Evolutionary conservation across 1,140 invertebrate genomes (phyloP), one percentile per base, ranked within the genome.

Genomic region (Heliconius congener): DNA sequence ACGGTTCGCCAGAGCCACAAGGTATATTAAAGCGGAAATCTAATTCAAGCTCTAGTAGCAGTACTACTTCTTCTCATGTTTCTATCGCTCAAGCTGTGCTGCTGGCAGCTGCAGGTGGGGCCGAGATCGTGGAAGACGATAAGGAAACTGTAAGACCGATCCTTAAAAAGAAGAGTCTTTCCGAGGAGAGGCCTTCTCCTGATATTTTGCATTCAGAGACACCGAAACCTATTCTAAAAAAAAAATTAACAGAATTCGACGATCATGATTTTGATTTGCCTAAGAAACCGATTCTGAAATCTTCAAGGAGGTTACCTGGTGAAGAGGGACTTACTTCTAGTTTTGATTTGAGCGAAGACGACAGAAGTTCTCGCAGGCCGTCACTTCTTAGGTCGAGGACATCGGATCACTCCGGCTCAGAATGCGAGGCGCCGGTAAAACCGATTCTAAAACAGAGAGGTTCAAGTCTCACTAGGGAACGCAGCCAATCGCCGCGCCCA

Each of bases 171-270:
- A 97, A 97, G 95, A 95, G 96, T 95, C 95, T 96, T 91, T 90
- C 95, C 19, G 95, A 96, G 85, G 95, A 96, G 83, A 86, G 94
- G 76, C 94, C 95, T 3, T 89, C 89, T 81, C 90, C 84, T 6
- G 95, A 95, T 74, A 87, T 90, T 81, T 77, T 88, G 30, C 79
- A 85, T 52, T 84, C 85, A 8, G 95, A 96, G 71, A 95, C 95
- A 52, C 96, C 96, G 0, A 96, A 96, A 88, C 97, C 97, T 1
- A 98, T 98, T 87, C 87, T 98, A 11, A 98, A 98, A 86, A 98
- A 98, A 89, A 98, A 98, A 88, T 97, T 97, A 0, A 97, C 96
- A 0, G 98, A 98, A 83, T 96, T 96, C 8, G 97, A 98, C 77
- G 97, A 98, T 85, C 95, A 96, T 79, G 97, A 97, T 37, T 94